These are phyloP conservation scores for Melospiza georgiana DNA, from an alignment of 2,113 vertebrate genomes.

Conservation along the genomic window DNA sequence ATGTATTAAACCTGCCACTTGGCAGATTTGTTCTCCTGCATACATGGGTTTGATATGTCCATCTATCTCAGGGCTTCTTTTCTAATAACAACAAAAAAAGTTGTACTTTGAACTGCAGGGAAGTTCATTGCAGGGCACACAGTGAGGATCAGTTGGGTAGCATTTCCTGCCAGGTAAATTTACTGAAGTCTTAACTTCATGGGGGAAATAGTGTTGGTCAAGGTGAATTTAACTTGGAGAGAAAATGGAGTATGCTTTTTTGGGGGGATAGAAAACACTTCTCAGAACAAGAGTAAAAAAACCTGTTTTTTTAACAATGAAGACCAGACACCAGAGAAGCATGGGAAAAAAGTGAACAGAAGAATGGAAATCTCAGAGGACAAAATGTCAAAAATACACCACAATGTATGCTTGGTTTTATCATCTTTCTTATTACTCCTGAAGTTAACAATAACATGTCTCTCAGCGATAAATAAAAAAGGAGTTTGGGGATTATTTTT, in stretches of 20 bases:
- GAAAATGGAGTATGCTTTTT: background rate
- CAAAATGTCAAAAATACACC: background rate
- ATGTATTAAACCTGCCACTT: background rate
- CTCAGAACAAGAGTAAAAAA: background rate
- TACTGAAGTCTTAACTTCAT: background rate
- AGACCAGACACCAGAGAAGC: background rate
- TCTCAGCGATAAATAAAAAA: background rate
- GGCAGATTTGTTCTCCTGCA: background rate
- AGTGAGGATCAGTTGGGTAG: background rate
- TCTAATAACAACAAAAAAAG: background rate
- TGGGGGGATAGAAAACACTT: background rate
- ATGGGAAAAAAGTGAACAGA: background rate
- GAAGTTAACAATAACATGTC: background rate
- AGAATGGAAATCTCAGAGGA: background rate
- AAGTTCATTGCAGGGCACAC: background rate
- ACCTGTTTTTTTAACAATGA: background rate
- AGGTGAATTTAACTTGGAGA: background rate
- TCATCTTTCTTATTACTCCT: background rate
- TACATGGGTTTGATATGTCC: background rate
- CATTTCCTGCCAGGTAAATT: background rate
- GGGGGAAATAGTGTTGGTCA: background rate
- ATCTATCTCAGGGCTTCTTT: background rate
- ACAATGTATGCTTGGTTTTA: background rate
- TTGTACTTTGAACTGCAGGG: background rate
- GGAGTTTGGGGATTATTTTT: background rate